Conservation (phyloP, 2,113 vertebrate species). For the Phalacrocorax pelagicus region DNA sequence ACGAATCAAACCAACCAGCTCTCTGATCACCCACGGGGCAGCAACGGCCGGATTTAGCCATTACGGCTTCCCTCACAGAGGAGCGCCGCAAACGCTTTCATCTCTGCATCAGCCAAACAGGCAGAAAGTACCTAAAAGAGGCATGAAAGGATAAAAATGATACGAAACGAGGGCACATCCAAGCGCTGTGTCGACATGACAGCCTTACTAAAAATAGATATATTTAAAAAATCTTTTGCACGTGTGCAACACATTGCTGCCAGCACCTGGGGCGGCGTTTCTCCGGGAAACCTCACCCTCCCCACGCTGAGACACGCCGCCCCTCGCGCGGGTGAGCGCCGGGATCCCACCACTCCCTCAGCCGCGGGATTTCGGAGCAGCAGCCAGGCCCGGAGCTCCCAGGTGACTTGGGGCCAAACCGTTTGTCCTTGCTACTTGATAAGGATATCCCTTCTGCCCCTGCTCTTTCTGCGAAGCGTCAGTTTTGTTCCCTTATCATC, state of each 20-base stretch:
- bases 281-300: neutral
- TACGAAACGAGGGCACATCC: neutral
- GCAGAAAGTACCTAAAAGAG: neutral
- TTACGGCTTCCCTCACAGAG: neutral
- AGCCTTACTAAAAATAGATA: neutral
- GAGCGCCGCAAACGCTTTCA: neutral
- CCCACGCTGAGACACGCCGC: neutral
- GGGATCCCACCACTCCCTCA: neutral
- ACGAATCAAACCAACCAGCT: neutral
- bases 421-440: accelerated
- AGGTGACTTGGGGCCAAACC: neutral
- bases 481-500: neutral
- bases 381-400: neutral
- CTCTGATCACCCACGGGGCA: neutral
- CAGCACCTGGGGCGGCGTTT: neutral
- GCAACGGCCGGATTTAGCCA: neutral
- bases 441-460: neutral
- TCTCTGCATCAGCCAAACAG: neutral
- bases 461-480: neutral
- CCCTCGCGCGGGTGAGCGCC: neutral
- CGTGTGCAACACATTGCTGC: neutral
- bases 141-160: neutral
- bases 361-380: neutral
- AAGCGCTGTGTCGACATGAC: neutral
- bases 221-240: neutral